Evolutionary conservation across 2,888 invertebrate genomes (phyloP), one percentile per base, ranked within the genome.

Genomic region (Leucophora obtusa): DNA sequence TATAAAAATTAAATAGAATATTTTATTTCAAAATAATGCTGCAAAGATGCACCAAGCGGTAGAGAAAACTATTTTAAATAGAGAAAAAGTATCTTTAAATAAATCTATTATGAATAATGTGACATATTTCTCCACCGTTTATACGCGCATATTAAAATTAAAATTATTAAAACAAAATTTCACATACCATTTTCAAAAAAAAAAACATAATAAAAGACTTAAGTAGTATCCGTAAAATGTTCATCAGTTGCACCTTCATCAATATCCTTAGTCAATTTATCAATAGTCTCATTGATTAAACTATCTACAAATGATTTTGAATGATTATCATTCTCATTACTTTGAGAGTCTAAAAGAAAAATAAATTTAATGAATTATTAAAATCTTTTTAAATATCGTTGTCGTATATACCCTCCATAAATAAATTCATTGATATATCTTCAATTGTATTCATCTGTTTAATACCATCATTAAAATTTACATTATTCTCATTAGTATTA

Each of bases 401-500:
- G 43, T 65, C 50, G 54, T 54, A 7, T 15, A 68, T 79, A 84
- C 83, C 84, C 69, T 84, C 83, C 21, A 80, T 76, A 66, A 82
- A 84, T 50, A 83, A 78, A 56, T 83, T 79, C 28, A 84, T 28
- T 17, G 83, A 74, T 56, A 83, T 73, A 24, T 82, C 78, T 21
- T 76, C 75, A 53, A 80, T 63, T 10, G 66, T 15, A 56, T 14
- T 63, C 9, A 47, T 28, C 47, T 65, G 33, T 38, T 58, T 47
- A 43, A 15, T 65, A n/a, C 51, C 58, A 51, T 53, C 62, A 62
- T 68, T 71, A 43, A 56, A 47, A 54, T 54, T 47, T 38, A 54
- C 58, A 15, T 56, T 63, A 47, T 62, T 50, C 15, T 66, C 63
- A 60, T 69, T 73, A 18, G 65, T 58, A 43, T 62, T 53, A n/a